Percentiles rank a stretch among this genome's conserved stretches.
phyloP scores from a whole-genome alignment of 2,888 invertebrate genomes.

The Drosophila yooni region DNA sequence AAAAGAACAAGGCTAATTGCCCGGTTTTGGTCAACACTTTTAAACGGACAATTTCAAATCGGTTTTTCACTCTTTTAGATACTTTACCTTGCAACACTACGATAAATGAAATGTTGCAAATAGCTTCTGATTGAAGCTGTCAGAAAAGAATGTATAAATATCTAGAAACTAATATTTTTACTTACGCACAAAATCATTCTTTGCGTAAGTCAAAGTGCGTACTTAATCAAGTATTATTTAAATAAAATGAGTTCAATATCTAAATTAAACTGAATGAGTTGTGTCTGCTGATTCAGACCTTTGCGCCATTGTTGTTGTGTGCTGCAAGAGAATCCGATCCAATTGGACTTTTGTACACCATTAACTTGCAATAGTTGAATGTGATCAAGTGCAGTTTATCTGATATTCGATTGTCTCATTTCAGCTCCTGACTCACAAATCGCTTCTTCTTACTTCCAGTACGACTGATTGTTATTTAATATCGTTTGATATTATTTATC shows the following conservation, averaged over 20 bases:
- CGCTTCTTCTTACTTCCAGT: constrained; percentile 3
- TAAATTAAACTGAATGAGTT: background rate
- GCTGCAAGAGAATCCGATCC: constrained; percentile 18
- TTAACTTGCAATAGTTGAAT: background rate
- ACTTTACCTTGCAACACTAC: background rate
- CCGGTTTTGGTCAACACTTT: background rate
- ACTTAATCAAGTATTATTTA: background rate
- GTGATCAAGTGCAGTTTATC: constrained; percentile 23
- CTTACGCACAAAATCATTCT: background rate
- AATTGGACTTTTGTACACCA: constrained; percentile 28
- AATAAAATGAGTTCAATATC: background rate
- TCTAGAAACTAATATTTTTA: background rate
- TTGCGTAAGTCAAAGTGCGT: background rate
- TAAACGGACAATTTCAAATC: background rate
- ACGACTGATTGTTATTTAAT: constrained; percentile 24
- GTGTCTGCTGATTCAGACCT: background rate
- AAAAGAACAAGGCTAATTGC: background rate
- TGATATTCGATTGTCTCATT: constrained; percentile 44
- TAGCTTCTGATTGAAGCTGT: background rate
- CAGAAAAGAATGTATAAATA: background rate
- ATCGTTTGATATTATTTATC: constrained; percentile 42
- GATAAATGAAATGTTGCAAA: background rate
- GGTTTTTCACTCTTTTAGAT: background rate
- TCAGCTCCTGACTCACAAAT: constrained; percentile 36
- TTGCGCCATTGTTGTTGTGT: background rate